Percentiles rank a stretch among this genome's conserved stretches.
These are phyloP conservation scores for Colaptes auratus DNA, from an alignment of 2,113 vertebrate species.

Conservation along the genomic window DNA sequence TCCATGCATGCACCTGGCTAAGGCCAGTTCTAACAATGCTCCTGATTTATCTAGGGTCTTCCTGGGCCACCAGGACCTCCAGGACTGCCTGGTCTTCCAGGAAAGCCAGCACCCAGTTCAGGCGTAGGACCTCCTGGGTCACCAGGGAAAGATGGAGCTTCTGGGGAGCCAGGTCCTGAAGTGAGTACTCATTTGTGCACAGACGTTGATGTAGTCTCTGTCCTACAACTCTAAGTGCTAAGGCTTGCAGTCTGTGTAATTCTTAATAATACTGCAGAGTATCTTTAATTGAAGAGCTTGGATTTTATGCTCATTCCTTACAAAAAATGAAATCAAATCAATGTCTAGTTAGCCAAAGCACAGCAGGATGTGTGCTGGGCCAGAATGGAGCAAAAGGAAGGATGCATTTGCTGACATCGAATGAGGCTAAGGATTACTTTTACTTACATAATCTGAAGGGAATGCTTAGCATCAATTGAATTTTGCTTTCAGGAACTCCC, in stretches of 20 bases:
- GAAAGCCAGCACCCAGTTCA: constrained; percentile 78
- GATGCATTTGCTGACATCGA: neutral
- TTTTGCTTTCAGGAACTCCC: neutral
- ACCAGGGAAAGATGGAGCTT: constrained; percentile 81
- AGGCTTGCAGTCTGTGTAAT: neutral
- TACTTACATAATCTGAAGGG: neutral
- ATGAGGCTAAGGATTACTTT: neutral
- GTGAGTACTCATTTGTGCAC: constrained; percentile 73
- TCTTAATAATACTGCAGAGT: neutral
- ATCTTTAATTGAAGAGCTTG: neutral
- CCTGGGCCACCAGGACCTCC: constrained; percentile 84
- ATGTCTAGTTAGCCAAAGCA: neutral
- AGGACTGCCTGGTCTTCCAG: constrained; percentile 76
- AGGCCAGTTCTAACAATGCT: neutral
- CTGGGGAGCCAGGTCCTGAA: constrained; percentile 80
- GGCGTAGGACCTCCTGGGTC: constrained; percentile 74
- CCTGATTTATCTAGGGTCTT: constrained; percentile 77
- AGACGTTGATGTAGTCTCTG: neutral
- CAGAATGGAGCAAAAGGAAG: neutral
- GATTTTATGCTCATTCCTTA: neutral
- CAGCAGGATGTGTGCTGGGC: neutral
- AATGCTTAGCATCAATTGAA: neutral
- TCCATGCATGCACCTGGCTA: neutral
- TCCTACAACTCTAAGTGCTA: neutral
- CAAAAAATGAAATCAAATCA: neutral